Evolutionary conservation across 1,140 invertebrate species (phyloP).

Genomic region (Hypsibius dujardini): DNA sequence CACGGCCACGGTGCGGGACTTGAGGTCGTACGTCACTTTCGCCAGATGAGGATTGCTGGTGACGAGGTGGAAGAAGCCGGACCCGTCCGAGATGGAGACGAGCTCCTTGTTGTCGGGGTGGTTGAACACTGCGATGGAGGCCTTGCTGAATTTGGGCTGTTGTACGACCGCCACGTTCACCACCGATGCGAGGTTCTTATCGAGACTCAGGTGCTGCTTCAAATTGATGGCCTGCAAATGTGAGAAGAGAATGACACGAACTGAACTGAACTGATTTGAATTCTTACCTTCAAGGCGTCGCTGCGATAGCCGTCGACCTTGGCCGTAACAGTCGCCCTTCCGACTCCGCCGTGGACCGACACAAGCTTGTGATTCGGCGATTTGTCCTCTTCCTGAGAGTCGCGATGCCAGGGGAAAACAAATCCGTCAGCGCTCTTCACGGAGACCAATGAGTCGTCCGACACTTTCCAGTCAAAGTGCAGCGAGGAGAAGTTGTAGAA

Average conservation of each 20-base stretch:
- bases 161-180: conserved; percentile 29
- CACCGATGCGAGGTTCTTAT: conserved; percentile 23
- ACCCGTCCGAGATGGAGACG: not conserved
- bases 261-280: no score
- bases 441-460: conserved; percentile 22
- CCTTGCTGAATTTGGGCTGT: conserved; percentile 27
- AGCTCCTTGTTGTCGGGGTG: conserved; percentile 30
- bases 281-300: conserved; percentile 21
- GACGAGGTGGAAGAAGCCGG: conserved; percentile 8
- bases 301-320: conserved; percentile 27
- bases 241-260: no score
- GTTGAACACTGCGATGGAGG: conserved; percentile 29
- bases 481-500: conserved; percentile 33
- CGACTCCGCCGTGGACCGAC: conserved; percentile 25
- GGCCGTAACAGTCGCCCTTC: conserved; percentile 26
- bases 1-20: not conserved
- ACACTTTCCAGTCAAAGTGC: conserved; percentile 29
- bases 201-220: no score
- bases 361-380: conserved; percentile 25
- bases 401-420: not conserved
- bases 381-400: not conserved
- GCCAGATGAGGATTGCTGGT: not conserved
- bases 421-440: not conserved
- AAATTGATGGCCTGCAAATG: no score
- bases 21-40: not conserved